Evolutionary conservation across 2,797 vertebrate genomes (phyloP), one percentile per base, ranked within the genome.

Genomic region (Melanogrammus aeglefinus): DNA sequence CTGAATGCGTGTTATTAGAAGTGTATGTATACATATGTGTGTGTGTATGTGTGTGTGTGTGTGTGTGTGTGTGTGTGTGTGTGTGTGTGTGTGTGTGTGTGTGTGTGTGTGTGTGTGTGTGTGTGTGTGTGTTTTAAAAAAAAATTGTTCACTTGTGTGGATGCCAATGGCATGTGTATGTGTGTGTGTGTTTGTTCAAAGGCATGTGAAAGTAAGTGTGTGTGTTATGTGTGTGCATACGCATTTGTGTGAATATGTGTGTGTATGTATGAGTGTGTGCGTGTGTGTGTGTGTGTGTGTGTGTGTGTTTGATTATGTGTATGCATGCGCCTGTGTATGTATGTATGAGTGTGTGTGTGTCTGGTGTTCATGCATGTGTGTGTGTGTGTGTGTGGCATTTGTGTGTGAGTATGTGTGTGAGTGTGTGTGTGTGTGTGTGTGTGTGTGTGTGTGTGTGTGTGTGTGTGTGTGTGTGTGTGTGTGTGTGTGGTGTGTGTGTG

Each of bases 171-270:
- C 31, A 31, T 31, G 36, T 7, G 35, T 29, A 29, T 31, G 70
- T 74, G 72, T 73, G 72, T 73, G 72, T 73, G 72, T 73, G 35
- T 24, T 21, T 74, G 73, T 73, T 33, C 8, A 38, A 38, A 38
- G 36, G 36, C 36, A 38, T 38, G 36, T 38, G 36, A 6, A 38
- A 6, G 18, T 66, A 2, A 66, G 6, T 24, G 24, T 18, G 31
- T 4, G 31, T 33, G 31, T 33, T 33, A 27, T 71, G 27, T 39
- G 38, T 9, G 35, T 36, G 35, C 35, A 36, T 36, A 6, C 35
- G 3, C 35, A 36, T 36, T 6, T 36, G 6, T 36, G 35, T 36
- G 35, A 33, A 33, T 33, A 33, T 36, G 35, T 7, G 35, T 36
- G 35, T 36, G 35, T 36, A 7, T 0, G 6, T 36, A 7, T 36